Conservation (phyloP, 2,888 invertebrate genomes). For the Agrochola lota region DNA sequence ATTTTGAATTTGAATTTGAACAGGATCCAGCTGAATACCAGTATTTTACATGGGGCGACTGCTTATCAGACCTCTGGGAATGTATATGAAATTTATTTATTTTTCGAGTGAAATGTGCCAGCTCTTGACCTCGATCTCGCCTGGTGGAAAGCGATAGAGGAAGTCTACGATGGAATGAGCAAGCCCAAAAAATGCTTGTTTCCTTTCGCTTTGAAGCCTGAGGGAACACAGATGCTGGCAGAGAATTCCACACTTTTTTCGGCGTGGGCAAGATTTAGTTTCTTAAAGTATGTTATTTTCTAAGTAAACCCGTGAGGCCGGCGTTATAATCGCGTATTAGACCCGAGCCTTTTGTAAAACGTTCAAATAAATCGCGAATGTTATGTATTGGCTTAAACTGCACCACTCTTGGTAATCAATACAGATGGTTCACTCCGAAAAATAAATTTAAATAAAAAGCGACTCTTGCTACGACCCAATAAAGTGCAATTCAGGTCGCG, state of each 20-base stretch:
- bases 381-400: no score
- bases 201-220: neutral
- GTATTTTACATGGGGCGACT: neutral
- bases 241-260: neutral
- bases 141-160: no score
- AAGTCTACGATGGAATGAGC: neutral
- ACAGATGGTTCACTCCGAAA: no score
- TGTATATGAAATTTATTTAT: no score
- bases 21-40: neutral
- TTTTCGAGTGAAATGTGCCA: neutral
- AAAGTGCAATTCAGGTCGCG: no score
- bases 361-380: no score
- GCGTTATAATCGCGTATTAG: no score
- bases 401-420: no score
- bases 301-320: neutral
- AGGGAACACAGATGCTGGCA: neutral
- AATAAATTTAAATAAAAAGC: no score
- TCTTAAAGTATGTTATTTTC: no score
- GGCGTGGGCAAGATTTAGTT: neutral
- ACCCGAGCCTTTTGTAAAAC: no score
- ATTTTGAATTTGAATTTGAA: neutral
- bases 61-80: neutral
- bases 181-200: neutral
- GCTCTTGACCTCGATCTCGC: neutral
- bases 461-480: no score